Evolutionary conservation across 2,797 vertebrate species (phyloP), one percentile per base, ranked within the genome.

Genomic region (Alcedo atthis): DNA sequence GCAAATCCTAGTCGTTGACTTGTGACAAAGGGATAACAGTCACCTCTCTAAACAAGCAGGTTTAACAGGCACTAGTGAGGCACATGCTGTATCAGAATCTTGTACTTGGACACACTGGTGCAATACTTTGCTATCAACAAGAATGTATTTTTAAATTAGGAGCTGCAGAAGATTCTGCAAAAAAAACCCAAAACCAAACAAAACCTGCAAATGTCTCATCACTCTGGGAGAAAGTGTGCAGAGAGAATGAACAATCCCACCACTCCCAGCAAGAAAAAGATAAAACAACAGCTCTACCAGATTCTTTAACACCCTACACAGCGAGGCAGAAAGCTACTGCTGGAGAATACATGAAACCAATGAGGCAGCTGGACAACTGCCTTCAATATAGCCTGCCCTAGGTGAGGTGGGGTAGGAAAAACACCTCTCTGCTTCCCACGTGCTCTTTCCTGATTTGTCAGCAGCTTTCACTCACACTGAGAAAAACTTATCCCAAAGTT

Each of bases 241-340:
- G 20, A 58, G 24, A 10, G 42, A 78, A 63, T 0, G 0, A 66
- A 66, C 35, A 10, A 66, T 4, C 2, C 12, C 15, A 25, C 6
- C 24, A 45, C 32, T 51, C 15, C 32, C 10, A 5, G 2, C 4
- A 40, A 9, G 43, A 42, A 48, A n/a, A 54, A 66, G 42, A 42
- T n/a, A 54, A 19, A 85, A 35, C 19, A 42, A 3, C 53, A 67
- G 30, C 26, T 85, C 30, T 64, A 28, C 37, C 20, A 22, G 67
- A 84, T 45, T 46, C 55, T 86, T 24, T 57, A 69, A 1, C 21
- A 49, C 28, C 45, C 30, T 37, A 14, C 6, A 32, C 6, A 53
- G n/a, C 0, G 1, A 26, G 28, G 40, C 37, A 80, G n/a, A 83
- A 85, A 81, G 53, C 51, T 75, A 58, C 22, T 42, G 30, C 45